These are phyloP conservation scores for Amphipoea lucens DNA, from an alignment of 2,888 invertebrate genomes.

Conservation along the genomic window DNA sequence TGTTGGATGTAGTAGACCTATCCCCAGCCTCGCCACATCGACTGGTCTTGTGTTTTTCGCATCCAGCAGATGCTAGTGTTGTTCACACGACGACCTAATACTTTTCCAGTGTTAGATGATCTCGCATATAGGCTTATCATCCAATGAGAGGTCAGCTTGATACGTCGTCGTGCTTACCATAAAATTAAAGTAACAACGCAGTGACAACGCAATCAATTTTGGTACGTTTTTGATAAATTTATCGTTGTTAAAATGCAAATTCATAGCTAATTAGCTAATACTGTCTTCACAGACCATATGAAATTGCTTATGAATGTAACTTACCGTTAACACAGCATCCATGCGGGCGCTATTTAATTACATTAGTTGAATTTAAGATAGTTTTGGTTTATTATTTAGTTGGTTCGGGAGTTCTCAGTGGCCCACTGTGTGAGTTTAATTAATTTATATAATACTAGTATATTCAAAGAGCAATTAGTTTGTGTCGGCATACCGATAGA, in stretches of 20 bases:
- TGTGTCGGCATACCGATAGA: background rate
- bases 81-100: too few species aligned
- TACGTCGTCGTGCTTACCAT: too few species aligned
- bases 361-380: constrained; percentile 4
- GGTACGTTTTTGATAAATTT: background rate
- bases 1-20: background rate
- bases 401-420: constrained; percentile 9
- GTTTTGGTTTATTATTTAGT: constrained; percentile 23
- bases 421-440: background rate
- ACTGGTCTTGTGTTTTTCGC: background rate
- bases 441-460: constrained; percentile 7
- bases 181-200: background rate
- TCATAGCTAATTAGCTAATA: background rate
- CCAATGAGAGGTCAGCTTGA: too few species aligned
- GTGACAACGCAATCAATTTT: background rate
- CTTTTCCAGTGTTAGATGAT: too few species aligned
- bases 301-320: constrained; percentile 14
- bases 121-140: too few species aligned
- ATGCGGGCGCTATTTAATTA: constrained; percentile 1
- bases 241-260: background rate
- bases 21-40: too few species aligned
- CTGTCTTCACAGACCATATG: background rate
- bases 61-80: too few species aligned
- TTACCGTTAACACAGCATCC: background rate
- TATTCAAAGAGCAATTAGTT: background rate